Conservation (phyloP, 2,797 vertebrate genomes). For the Coreius guichenoti region DNA sequence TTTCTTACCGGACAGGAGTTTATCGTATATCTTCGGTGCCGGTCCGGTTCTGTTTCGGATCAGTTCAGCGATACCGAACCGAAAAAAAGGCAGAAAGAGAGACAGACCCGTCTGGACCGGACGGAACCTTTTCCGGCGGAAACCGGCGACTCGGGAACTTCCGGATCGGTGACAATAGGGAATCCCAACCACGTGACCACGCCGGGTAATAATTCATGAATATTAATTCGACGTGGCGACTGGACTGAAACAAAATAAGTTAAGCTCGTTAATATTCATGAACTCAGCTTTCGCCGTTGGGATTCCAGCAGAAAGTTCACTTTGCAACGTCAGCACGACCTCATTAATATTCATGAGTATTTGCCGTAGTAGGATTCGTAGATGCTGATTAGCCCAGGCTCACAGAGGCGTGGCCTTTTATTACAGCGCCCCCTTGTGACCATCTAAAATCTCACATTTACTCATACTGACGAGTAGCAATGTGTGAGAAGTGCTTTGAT, state of each 20-base stretch:
- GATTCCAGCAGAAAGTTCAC: not conserved
- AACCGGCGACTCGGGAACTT: conserved; percentile 81
- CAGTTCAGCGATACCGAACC: not conserved
- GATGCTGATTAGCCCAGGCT: not conserved
- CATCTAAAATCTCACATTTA: not conserved
- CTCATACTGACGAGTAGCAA: no score
- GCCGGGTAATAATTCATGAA: not conserved
- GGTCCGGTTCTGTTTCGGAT: conserved; percentile 32
- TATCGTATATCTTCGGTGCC: not conserved
- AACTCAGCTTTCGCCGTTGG: not conserved
- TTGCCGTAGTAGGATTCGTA: not conserved
- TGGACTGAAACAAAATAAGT: not conserved
- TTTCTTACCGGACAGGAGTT: conserved; percentile 37
- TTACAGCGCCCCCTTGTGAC: not conserved
- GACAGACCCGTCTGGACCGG: conserved; percentile 83
- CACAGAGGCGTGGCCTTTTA: not conserved
- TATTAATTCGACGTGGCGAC: not conserved
- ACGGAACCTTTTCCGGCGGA: conserved; percentile 92
- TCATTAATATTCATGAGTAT: not conserved
- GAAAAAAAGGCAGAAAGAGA: conserved; percentile 6
- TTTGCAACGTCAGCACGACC: not conserved
- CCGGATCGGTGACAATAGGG: conserved; percentile 70
- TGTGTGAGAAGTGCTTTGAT: not conserved
- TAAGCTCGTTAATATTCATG: not conserved
- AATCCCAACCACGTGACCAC: conserved; percentile 62